Evolutionary conservation across 2,797 vertebrate genomes (phyloP).

Genomic region (Chelmon rostratus): DNA sequence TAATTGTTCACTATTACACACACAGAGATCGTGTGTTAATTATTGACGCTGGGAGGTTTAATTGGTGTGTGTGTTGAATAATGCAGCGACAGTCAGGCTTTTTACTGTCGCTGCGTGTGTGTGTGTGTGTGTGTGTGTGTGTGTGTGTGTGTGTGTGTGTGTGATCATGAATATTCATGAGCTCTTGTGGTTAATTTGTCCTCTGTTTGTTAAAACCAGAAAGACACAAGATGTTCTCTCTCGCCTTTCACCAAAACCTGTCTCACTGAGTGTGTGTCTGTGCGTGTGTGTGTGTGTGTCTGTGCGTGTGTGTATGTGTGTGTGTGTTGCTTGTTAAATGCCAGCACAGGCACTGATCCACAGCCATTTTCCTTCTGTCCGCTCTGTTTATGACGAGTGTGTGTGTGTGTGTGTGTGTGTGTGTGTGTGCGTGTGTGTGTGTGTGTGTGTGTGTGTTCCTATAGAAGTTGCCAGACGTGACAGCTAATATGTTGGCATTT

Average conservation of each 20-base stretch:
- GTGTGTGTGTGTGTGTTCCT: slow-evolving; percentile 21
- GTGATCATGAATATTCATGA: slow-evolving; percentile 70
- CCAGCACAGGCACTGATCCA: slow-evolving; percentile 70
- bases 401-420: slow-evolving; percentile 33
- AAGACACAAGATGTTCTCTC: slow-evolving; percentile 70
- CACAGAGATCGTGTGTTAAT: slow-evolving; percentile 64
- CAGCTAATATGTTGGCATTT: slow-evolving; percentile 47
- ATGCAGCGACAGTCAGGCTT: slow-evolving; percentile 72
- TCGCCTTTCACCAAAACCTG: slow-evolving; percentile 52
- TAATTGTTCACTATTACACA: slow-evolving; percentile 45
- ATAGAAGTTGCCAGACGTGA: slow-evolving; percentile 35
- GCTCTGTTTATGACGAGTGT: slow-evolving; percentile 63
- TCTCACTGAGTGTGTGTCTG: background rate
- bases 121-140: slow-evolving; percentile 1
- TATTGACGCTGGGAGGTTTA: slow-evolving; percentile 74
- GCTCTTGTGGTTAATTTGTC: slow-evolving; percentile 72
- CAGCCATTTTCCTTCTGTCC: slow-evolving; percentile 70
- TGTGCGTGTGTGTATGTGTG: slow-evolving; percentile 24
- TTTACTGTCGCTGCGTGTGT: slow-evolving; percentile 59
- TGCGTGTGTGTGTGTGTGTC: slow-evolving; percentile 27
- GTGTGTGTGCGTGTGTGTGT: slow-evolving; percentile 34
- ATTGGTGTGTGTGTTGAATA: slow-evolving; percentile 75
- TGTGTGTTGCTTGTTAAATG: slow-evolving; percentile 64
- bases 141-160: slow-evolving; percentile 42
- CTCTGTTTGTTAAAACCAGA: slow-evolving; percentile 73